Evolutionary conservation across 2,113 vertebrate species (phyloP), one percentile per base, ranked within the genome.

Genomic region (Cyanoderma ruficeps): DNA sequence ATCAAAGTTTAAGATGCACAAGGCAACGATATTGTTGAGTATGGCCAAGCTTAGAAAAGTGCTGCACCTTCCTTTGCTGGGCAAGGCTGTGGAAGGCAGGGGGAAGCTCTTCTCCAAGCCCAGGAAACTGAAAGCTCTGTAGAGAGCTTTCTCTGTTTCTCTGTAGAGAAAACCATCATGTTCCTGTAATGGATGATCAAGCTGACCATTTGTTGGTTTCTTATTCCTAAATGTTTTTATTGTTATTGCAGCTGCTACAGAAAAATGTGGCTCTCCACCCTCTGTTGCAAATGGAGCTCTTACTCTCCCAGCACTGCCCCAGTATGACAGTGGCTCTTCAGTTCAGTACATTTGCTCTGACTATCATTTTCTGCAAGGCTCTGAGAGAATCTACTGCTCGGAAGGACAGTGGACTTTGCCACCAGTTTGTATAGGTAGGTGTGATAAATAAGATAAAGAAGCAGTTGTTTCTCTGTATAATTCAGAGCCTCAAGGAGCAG

Each of bases 361-460:
- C 11, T 77, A 98, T 49, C 37, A 98, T 76, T 96, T 98, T 78
- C 95, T 98, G 37, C 91, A 98, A 90, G 98, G 98, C 15, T 93
- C 98, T 46, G 91, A 37, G 33, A 95, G 53, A 75, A 87, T 91
- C 64, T 93, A 93, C 37, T 98, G 98, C 70, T 86, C 95, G 52
- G 91, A 94, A 9, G 98, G 98, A 18, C 47, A 57, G 10, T 98
- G 98, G 98, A 97, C 97, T 39, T 71, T 35, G 0, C 97, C 97
- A 35, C 98, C 98, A 17, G 19, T 31, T 11, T 98, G 98, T 67
- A 95, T 98, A 94, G 97, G 98, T 98, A 95, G 11, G 96, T 89
- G 52, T 35, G n/a, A 30, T 27, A 65, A 55, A 25, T 7, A 55
- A 57, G 28, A 24, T 24, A 28, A n/a, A 52, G 30, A 33, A n/a